These are phyloP conservation scores for Thymelicus lineola DNA, from an alignment of 2,888 invertebrate genomes.

Conservation along the genomic window DNA sequence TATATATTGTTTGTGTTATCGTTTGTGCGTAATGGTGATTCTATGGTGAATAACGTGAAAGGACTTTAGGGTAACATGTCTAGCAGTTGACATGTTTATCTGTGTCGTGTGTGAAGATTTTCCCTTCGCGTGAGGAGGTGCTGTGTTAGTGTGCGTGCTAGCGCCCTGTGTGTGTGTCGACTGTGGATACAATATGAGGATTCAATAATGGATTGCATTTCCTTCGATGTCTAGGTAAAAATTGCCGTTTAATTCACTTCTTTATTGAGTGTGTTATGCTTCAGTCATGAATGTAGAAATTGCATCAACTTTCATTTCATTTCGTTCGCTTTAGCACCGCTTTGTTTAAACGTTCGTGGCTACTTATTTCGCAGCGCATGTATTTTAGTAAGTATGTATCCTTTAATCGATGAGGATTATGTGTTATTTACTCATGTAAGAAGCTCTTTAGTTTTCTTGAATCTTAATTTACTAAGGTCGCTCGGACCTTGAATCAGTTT, in stretches of 20 bases:
- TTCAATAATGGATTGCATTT: conserved; percentile 84
- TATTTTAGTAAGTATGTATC: conserved; percentile 60
- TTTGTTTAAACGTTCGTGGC: conserved; percentile 60
- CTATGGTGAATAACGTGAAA: conserved; percentile 81
- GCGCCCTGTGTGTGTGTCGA: conserved; percentile 69
- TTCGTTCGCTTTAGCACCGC: conserved; percentile 52
- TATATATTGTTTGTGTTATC: conserved; percentile 76
- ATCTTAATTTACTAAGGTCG: conserved; percentile 62
- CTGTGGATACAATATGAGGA: conserved; percentile 74
- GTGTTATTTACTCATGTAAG: conserved; percentile 47
- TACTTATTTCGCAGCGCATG: conserved; percentile 58
- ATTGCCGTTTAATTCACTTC: conserved; percentile 64
- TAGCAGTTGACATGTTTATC: conserved; percentile 85
- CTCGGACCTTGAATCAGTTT: conserved; percentile 62
- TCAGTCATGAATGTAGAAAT: conserved; percentile 2
- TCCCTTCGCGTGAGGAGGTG: conserved; percentile 84
- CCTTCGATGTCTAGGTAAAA: conserved; percentile 83
- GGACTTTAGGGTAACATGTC: conserved; percentile 83
- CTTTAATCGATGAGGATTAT: conserved; percentile 67
- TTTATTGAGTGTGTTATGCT: conserved; percentile 55
- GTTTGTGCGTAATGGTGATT: conserved; percentile 74
- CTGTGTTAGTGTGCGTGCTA: conserved; percentile 74
- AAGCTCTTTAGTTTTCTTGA: conserved; percentile 58
- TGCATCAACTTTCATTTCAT: conserved; percentile 33
- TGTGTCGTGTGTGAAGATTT: conserved; percentile 86